phyloP scores from a whole-genome alignment of 2,888 invertebrate species.

The Eueremaeus valkanovi region DNA sequence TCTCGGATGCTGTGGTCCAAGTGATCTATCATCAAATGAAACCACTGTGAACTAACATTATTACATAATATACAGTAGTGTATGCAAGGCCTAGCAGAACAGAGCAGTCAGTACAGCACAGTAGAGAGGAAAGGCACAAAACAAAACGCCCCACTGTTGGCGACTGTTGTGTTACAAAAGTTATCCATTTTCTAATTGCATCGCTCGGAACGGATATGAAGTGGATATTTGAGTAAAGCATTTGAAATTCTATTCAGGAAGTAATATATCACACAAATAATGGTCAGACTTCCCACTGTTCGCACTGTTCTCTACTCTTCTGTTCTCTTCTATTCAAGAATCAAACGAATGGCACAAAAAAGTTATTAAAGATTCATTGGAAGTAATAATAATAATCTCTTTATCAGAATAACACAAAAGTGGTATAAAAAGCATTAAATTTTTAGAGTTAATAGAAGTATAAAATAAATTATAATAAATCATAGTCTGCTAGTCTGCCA shows the following conservation, averaged over 20 bases:
- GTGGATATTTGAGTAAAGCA: constrained; percentile 18
- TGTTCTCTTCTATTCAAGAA: constrained; percentile 32
- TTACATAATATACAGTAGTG: too few relatives aligned
- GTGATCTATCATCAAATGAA: constrained; percentile 15
- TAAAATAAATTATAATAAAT: not conserved
- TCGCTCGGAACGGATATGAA: constrained; percentile 29
- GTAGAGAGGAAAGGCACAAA: too few relatives aligned
- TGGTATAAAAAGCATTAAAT: not conserved
- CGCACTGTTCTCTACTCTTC: too few relatives aligned
- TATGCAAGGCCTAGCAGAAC: too few relatives aligned
- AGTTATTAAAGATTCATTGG: constrained; percentile 30
- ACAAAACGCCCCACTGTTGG: constrained; percentile 29
- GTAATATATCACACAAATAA: constrained; percentile 37
- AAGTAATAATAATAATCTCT: constrained; percentile 5
- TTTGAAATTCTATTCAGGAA: constrained; percentile 22
- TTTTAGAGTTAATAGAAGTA: not conserved
- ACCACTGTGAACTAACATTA: constrained; percentile 4
- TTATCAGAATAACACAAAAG: not conserved
- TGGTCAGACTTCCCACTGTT: constrained; percentile 32
- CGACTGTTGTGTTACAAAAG: constrained; percentile 11
- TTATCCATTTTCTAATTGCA: constrained; percentile 36
- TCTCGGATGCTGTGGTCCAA: not conserved
- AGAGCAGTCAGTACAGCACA: too few relatives aligned
- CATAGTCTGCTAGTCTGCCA: too few relatives aligned
- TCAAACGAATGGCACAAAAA: constrained; percentile 30